Evolutionary conservation across 1,140 invertebrate species (phyloP), one percentile per base, ranked within the genome.

Genomic region (Pseudomyrmex flavicornis): DNA sequence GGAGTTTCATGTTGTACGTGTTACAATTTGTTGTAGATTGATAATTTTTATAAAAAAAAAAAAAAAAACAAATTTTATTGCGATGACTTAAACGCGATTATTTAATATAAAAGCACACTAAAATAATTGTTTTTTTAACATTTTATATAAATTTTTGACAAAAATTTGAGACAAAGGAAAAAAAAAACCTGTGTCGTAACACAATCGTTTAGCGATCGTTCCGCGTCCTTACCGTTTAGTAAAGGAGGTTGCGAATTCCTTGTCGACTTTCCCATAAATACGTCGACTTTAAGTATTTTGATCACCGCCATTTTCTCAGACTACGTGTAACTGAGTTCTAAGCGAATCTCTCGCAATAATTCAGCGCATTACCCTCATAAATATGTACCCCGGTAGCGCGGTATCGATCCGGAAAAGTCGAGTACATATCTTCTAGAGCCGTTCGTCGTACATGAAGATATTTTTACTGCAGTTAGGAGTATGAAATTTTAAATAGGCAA

Each of bases 361-460:
- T 91, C 90, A 91, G 90, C 90, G 90, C 89, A 91, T 91, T 91
- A 88, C 88, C 80, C 86, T 91, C 86, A 89, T 92, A 90, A 92
- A 92, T 92, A 91, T 91, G 91, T 85, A 91, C 86, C 88, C 86
- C 65, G 75, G 83, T 69, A 35, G 5, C 35, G 35, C 35, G 35
- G 5, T 88, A 92, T 92, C 90, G 91, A 92, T 92, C 88, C 84
- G 65, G 48, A 20, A 73, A 84, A 58, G 68, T 44, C 62, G 69
- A 44, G 35, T 70, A 69, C 76, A 59, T 80, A 80, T 80, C 54
- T 80, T 35, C 44, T 20, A 61, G 62, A 80, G 70, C 75, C 63
- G 50, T 58, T 84, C 48, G 65, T 35, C 48, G 65, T 35, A 35
- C 35, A 35, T 69, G 77, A 85, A 88, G 89, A 82, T 91, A 90